These are phyloP conservation scores for Paragorgia papillata DNA, from an alignment of 92 coral and sea anemone species.

Conservation along the genomic window DNA sequence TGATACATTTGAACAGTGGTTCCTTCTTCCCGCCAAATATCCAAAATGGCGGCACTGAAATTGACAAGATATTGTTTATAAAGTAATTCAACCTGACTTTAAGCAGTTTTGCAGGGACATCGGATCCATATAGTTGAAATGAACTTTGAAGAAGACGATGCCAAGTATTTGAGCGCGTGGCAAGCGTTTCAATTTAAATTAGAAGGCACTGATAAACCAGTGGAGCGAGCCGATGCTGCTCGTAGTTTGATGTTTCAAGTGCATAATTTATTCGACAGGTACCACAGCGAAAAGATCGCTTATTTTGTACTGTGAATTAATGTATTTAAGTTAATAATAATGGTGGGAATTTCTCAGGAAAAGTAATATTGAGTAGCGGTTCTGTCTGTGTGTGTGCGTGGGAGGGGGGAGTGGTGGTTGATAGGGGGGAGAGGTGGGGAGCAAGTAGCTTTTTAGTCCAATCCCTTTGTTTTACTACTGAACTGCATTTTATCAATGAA, in stretches of 20 bases:
- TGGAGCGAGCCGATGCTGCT: conserved; percentile 64
- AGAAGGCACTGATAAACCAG: conserved; percentile 50
- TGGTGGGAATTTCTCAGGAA: too few species aligned
- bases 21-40: conserved; percentile 21
- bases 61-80: neutral
- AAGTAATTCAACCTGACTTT: neutral
- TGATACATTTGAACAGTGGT: neutral
- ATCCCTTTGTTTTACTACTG: too few species aligned
- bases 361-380: too few species aligned
- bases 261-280: conserved; percentile 60
- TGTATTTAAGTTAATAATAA: too few species aligned
- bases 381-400: too few species aligned
- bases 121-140: conserved; percentile 22
- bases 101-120: neutral
- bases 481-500: too few species aligned
- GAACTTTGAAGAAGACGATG: conserved; percentile 62
- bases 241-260: conserved; percentile 76
- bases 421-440: too few species aligned
- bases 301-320: too few species aligned
- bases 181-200: conserved; percentile 69
- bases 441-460: too few species aligned
- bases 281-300: neutral
- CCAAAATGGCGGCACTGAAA: conserved; percentile 23
- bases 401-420: too few species aligned
- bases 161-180: conserved; percentile 72